Base-by-base conservation (phyloP, 2,888 invertebrate genomes). In the Phanerotoma sp. region DNA sequence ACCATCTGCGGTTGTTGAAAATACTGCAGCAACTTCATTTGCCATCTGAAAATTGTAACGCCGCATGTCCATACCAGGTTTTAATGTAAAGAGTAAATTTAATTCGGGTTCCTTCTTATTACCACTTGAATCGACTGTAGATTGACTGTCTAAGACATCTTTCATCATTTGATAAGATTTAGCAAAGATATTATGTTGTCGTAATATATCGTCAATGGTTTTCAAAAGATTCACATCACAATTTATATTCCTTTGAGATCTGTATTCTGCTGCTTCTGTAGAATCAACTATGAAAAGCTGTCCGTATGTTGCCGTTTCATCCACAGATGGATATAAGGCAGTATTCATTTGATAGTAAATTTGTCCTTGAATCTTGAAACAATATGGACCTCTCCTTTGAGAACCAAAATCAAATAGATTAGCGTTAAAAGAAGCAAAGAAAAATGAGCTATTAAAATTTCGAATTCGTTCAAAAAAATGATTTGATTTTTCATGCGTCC, bases 361-460 rank as follows among this genome's bases (percentile, higher is more conserved):
- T 48, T 54, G 57, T 15, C 60, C 53, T 15, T 57, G 57, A 16
- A 58, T 54, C 30, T 53, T 51, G 10, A 57, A 57, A 20, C 53
- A 41, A 40, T 21, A 4, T 21, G n/a, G 13, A n/a, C 54, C 54
- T 21, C 51, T 51, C 6, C 57, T 51, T 37, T 25, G 18, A 47
- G 40, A 38, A 22, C 45, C 15, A 35, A 56, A 60, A 33, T 60
- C 55, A 5, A 55, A 38, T 16, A 57, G 51, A 41, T 55, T 60
- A 9, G 57, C 55, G 25, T 60, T 60, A 13, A 57, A 57, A 9
- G 49, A 57, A 13, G 57, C 60, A 42, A 57, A 60, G 10, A 51
- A 57, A 57, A 57, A 57, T 4, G 57, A 57, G 15, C 35, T 45
- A 22, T 60, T 52, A 13, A 51, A 57, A 15, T 41, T 51, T 38